Percentiles rank a stretch among this genome's conserved stretches.
Evolutionary conservation across 2,888 invertebrate genomes (phyloP).

Genomic region (Margaritifera margaritifera): DNA sequence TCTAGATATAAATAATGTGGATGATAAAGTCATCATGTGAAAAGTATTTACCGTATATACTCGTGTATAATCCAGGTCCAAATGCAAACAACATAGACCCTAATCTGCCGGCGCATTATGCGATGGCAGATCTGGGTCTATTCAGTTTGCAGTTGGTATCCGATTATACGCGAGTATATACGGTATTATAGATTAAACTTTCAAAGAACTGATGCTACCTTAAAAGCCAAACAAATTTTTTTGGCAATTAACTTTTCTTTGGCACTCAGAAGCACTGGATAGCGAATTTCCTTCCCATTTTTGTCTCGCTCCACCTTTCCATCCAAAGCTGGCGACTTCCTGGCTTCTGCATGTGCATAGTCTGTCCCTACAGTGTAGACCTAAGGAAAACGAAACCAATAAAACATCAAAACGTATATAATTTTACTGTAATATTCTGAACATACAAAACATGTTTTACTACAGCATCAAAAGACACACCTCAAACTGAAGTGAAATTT

Average conservation of each 20-base stretch:
- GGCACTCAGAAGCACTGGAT: conserved; percentile 97
- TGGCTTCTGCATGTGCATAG: conserved; percentile 99
- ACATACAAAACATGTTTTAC: too few relatives aligned
- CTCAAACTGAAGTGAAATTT: too few relatives aligned
- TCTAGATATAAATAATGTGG: neutral
- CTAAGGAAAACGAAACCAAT: conserved; percentile 73
- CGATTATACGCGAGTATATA: too few relatives aligned
- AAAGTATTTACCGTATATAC: too few relatives aligned
- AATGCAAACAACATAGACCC: too few relatives aligned
- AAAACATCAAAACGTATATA: too few relatives aligned
- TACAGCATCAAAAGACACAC: too few relatives aligned
- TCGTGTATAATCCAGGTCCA: too few relatives aligned
- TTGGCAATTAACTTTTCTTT: conserved; percentile 98
- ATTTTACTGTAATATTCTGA: too few relatives aligned
- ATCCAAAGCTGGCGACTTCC: conserved; percentile 98
- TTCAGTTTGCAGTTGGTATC: too few relatives aligned
- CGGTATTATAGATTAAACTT: neutral
- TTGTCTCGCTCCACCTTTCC: conserved; percentile 98
- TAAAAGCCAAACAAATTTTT: conserved; percentile 86
- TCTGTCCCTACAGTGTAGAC: conserved; percentile 99
- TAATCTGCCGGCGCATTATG: too few relatives aligned
- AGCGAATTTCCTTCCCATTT: conserved; percentile 96
- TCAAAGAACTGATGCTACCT: conserved; percentile 59
- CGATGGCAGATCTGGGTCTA: too few relatives aligned
- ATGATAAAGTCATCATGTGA: neutral